Percentiles rank a stretch among this genome's conserved stretches.
Conservation (phyloP, 2,888 invertebrate species). For the Nematopogon swammerdamellus region DNA sequence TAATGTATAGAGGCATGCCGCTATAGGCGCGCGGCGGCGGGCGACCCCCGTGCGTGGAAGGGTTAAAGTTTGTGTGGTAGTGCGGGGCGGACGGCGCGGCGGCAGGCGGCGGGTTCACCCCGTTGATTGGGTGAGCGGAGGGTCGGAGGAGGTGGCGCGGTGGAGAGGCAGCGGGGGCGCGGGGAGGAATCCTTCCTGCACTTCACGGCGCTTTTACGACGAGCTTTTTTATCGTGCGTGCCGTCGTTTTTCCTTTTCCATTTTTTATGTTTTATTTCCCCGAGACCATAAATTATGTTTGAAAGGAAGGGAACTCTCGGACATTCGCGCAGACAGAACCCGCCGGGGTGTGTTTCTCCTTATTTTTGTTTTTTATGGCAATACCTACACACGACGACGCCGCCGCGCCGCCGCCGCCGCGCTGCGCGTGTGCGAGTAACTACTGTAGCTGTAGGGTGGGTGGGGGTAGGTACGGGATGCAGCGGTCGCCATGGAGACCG, state of each 20-base stretch:
- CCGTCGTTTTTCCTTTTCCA: conserved; percentile 58
- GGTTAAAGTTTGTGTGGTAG: conserved; percentile 13
- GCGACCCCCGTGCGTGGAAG: no score
- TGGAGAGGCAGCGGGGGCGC: conserved; percentile 23
- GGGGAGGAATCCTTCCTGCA: conserved; percentile 19
- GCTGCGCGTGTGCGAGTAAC: not conserved
- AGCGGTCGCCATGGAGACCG: conserved; percentile 43
- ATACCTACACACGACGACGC: not conserved
- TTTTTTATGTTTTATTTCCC: conserved; percentile 59
- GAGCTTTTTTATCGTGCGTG: conserved; percentile 57
- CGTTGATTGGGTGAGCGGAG: conserved; percentile 12
- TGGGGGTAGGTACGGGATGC: conserved; percentile 16
- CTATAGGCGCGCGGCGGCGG: no score
- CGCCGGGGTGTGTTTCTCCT: conserved; percentile 44
- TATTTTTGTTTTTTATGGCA: conserved; percentile 46
- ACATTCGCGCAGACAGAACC: conserved; percentile 49
- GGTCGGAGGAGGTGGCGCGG: conserved; percentile 15
- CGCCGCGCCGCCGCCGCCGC: not conserved
- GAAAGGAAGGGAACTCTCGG: conserved; percentile 56
- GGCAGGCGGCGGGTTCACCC: conserved; percentile 48
- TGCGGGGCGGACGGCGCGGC: conserved; percentile 23
- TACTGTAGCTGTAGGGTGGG: no score
- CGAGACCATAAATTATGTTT: conserved; percentile 59
- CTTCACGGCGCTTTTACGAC: conserved; percentile 46
- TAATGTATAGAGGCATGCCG: no score